A percentile compares a stretch with the other conserved stretches of the same genome.
Conservation (phyloP, 92 coral and sea anemone genomes). For the Isaurus tuberculatus region DNA sequence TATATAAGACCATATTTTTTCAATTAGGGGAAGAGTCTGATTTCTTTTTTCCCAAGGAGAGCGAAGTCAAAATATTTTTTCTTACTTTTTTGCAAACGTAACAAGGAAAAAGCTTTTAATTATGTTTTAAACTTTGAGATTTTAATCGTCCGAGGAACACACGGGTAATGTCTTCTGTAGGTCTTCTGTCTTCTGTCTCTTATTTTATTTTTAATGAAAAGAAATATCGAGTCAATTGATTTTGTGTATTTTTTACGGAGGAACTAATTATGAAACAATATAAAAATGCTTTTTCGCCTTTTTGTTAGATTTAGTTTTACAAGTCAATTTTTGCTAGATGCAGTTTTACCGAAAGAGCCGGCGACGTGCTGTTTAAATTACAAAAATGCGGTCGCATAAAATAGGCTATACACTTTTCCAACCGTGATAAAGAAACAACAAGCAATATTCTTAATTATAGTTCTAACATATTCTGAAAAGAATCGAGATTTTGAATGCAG, state of each 20-base stretch:
- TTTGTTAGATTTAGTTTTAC: neutral
- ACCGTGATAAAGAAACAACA: neutral
- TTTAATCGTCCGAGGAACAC: neutral
- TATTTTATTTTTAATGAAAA: too few relatives aligned
- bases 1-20: neutral
- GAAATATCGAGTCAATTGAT: too few relatives aligned
- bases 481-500: neutral
- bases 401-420: neutral
- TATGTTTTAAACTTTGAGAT: neutral
- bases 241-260: too few relatives aligned
- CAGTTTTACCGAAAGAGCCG: neutral
- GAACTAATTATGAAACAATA: too few relatives aligned
- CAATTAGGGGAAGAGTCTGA: neutral
- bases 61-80: constrained; percentile 4
- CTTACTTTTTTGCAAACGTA: neutral
- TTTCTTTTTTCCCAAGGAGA: neutral
- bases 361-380: neutral
- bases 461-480: neutral
- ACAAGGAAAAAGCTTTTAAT: neutral
- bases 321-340: neutral
- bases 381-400: neutral
- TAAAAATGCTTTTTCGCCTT: neutral
- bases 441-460: neutral
- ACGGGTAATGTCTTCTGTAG: neutral
- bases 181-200: neutral